Percentiles rank a stretch among this genome's conserved stretches.
These are phyloP conservation scores for Artemia franciscana DNA, from an alignment of 1,140 invertebrate genomes.

Conservation along the genomic window DNA sequence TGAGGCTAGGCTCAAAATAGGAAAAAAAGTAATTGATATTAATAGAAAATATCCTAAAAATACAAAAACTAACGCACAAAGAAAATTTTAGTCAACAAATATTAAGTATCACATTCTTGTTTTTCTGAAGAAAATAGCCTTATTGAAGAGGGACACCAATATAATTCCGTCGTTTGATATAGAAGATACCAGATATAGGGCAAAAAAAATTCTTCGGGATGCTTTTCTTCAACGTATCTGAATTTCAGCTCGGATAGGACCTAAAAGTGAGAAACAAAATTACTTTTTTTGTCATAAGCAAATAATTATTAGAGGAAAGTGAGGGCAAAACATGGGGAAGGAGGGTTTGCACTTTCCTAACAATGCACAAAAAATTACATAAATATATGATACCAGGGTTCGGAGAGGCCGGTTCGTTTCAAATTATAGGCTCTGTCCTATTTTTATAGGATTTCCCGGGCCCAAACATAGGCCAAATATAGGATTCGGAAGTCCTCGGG, in stretches of 20 bases:
- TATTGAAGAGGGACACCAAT: constrained; percentile 28
- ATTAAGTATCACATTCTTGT: too few relatives aligned
- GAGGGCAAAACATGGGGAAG: neutral
- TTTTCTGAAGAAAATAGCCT: neutral
- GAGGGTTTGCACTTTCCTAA: neutral
- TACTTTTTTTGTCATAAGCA: neutral
- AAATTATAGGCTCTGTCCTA: neutral
- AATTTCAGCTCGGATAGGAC: constrained; percentile 82
- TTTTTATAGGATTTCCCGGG: too few relatives aligned
- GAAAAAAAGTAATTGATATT: too few relatives aligned
- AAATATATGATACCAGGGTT: neutral
- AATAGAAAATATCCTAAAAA: too few relatives aligned
- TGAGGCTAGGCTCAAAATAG: too few relatives aligned
- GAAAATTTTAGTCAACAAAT: too few relatives aligned
- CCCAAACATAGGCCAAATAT: too few relatives aligned
- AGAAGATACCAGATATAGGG: constrained; percentile 94
- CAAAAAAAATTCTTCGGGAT: constrained; percentile 96
- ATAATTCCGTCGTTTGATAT: constrained; percentile 47
- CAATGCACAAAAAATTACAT: neutral
- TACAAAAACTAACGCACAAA: too few relatives aligned
- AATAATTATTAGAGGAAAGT: neutral
- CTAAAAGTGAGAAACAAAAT: neutral
- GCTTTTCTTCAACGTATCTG: constrained; percentile 95
- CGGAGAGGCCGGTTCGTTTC: neutral
- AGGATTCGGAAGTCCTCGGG: too few relatives aligned